Base-by-base conservation (phyloP, 2,888 invertebrate species). In the Campoletis raptor region DNA sequence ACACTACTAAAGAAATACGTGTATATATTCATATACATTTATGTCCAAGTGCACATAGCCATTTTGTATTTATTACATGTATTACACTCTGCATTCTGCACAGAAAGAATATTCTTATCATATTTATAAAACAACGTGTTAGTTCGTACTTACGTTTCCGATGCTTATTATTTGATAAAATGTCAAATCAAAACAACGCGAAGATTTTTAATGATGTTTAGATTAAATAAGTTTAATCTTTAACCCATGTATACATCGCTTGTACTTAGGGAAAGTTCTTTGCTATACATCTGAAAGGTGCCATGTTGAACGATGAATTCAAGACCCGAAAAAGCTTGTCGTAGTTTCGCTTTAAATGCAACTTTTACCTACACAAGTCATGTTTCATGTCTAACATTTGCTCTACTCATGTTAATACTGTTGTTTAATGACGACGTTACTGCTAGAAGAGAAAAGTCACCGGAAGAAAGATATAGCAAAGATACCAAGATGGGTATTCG, bases 401-500 rank as follows among this genome's bases (percentile, higher is more conserved):
- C 2, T 21, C 37, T 0, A 15, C 42, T 9, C 52, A 54, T 52
- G 24, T 48, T 18, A 69, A 78, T 42, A 69, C 30, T 78, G 42
- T 54, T 54, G 42, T 61, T 80, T 42, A 64, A 37, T 66, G 48
- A 64, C 37, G 21, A 54, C 24, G 72, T 80, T 64, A 37, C 18
- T 12, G 40, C 61, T 54, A 18, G 21, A 72, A 37, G 36, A 64
- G 72, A 18, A 48, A 37, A 61, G 72, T 64, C 64, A 52, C 15
- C 61, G 40, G 45, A 78, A 57, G 42, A 36, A 45, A 78, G 30
- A 45, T 15, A n/a, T 12, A n/a, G 15, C 24, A 70, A 70, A 54
- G 70, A 77, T 40, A 36, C 36, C 73, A 61, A 73, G 73, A 78
- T 77, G 86, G 30, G 80, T 77, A 52, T 45, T 72, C 52, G 83